Conservation (phyloP, 2,113 vertebrate species). For the Rattus rattus region DNA sequence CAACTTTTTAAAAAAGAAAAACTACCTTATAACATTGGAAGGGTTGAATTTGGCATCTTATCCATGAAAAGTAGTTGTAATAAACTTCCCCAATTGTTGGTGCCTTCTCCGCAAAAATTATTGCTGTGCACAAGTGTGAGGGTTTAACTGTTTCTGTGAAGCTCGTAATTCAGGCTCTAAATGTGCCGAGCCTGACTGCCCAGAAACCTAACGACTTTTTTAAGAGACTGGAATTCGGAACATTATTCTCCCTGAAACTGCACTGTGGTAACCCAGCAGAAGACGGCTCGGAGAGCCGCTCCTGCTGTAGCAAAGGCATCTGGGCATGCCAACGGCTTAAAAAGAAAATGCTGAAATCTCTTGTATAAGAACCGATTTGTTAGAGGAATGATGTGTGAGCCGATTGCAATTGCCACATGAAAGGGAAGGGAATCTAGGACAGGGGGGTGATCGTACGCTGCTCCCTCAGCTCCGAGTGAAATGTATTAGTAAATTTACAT, state of each 20-base stretch:
- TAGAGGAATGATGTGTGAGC: background rate
- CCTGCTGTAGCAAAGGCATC: background rate
- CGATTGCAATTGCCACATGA: background rate
- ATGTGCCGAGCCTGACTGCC: slow-evolving; percentile 76
- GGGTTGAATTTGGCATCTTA: slow-evolving; percentile 70
- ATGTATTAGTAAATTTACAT: background rate
- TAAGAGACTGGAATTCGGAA: slow-evolving; percentile 75
- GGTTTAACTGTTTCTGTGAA: slow-evolving; percentile 69
- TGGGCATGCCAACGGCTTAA: background rate
- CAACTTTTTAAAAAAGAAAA: slow-evolving; percentile 62
- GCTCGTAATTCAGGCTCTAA: slow-evolving; percentile 58
- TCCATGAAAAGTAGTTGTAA: slow-evolving; percentile 68
- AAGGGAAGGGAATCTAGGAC: background rate
- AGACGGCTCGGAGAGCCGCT: slow-evolving; percentile 10
- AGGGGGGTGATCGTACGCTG: background rate
- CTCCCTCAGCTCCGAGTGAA: background rate
- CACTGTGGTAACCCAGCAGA: slow-evolving; percentile 33
- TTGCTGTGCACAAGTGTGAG: slow-evolving; percentile 60
- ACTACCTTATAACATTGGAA: slow-evolving; percentile 56
- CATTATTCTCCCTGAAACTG: slow-evolving; percentile 49
- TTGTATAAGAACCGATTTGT: background rate
- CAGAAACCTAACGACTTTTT: slow-evolving; percentile 75
- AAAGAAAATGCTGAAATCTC: slow-evolving; percentile 50
- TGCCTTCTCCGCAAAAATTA: slow-evolving; percentile 68
- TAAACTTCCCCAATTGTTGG: slow-evolving; percentile 68